These are phyloP conservation scores for Ctenopoma multispine DNA, from an alignment of 2,797 vertebrate species.

Conservation along the genomic window DNA sequence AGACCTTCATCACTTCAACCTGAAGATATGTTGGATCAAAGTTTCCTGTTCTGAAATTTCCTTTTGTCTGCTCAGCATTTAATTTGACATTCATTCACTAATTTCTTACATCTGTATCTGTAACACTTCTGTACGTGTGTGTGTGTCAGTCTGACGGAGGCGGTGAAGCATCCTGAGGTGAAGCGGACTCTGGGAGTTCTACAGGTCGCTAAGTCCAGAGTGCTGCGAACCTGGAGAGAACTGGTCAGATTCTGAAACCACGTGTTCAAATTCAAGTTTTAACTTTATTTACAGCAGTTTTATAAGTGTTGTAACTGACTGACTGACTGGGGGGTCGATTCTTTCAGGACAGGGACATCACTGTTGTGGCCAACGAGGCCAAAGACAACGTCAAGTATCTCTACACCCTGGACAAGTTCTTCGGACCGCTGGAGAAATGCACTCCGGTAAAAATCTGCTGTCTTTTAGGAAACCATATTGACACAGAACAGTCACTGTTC, in stretches of 20 bases:
- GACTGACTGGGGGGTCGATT: not conserved
- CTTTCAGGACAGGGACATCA: conserved; percentile 83
- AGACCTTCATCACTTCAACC: too few relatives aligned
- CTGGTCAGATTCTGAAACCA: conserved; percentile 76
- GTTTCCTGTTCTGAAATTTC: too few relatives aligned
- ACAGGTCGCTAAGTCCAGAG: conserved; percentile 85
- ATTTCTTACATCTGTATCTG: not conserved
- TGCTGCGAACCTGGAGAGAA: conserved; percentile 84
- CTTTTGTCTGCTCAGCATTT: too few relatives aligned
- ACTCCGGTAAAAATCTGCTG: conserved; percentile 83
- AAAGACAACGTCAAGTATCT: conserved; percentile 90
- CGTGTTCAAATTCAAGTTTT: not conserved
- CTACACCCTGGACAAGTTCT: conserved; percentile 85
- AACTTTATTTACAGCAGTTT: not conserved
- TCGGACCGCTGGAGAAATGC: conserved; percentile 80
- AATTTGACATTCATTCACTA: not conserved
- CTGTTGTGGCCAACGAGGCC: conserved; percentile 87
- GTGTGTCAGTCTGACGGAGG: conserved; percentile 84
- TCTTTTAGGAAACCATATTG: too few relatives aligned
- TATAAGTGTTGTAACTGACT: not conserved
- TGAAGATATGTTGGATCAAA: too few relatives aligned
- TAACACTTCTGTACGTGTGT: conserved; percentile 10
- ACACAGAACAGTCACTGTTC: too few relatives aligned
- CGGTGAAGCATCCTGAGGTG: conserved; percentile 85
- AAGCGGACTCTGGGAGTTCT: conserved; percentile 87